These are phyloP conservation scores for mouse (Mus musculus) DNA, from an alignment of 2,113 vertebrate species.

Conservation along the genomic window DNA sequence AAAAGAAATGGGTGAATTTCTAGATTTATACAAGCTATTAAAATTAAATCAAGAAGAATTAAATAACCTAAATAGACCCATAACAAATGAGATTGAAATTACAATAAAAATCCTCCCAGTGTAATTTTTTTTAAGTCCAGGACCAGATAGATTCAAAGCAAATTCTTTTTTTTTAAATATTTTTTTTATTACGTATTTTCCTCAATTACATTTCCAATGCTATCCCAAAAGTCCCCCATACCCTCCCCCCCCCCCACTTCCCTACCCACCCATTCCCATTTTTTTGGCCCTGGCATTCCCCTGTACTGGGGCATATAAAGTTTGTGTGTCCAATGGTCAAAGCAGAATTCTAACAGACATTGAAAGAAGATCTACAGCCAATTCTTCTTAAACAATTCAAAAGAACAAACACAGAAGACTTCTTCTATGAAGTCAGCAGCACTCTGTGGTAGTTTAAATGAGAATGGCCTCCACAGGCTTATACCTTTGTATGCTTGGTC, in stretches of 20 bases:
- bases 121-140: neutral
- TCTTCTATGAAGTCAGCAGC: neutral
- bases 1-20: neutral
- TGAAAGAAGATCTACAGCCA: neutral
- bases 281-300: too few relatives aligned
- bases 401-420: neutral
- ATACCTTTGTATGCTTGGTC: neutral
- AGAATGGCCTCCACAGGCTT: neutral
- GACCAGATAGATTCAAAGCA: too few relatives aligned
- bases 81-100: neutral
- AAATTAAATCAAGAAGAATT: neutral
- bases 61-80: neutral
- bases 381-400: neutral
- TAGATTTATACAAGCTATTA: neutral
- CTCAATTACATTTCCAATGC: too few relatives aligned
- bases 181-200: too few relatives aligned
- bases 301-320: too few relatives aligned
- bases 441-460: neutral
- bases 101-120: neutral
- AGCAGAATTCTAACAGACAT: neutral
- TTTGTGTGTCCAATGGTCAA: too few relatives aligned
- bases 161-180: too few relatives aligned
- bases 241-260: too few relatives aligned
- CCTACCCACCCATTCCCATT: too few relatives aligned
- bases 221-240: too few relatives aligned